A percentile compares a stretch with the other conserved stretches of the same genome.
Conservation (phyloP, 1,140 invertebrate species). For the Pseudomyrmex dendroicus region DNA sequence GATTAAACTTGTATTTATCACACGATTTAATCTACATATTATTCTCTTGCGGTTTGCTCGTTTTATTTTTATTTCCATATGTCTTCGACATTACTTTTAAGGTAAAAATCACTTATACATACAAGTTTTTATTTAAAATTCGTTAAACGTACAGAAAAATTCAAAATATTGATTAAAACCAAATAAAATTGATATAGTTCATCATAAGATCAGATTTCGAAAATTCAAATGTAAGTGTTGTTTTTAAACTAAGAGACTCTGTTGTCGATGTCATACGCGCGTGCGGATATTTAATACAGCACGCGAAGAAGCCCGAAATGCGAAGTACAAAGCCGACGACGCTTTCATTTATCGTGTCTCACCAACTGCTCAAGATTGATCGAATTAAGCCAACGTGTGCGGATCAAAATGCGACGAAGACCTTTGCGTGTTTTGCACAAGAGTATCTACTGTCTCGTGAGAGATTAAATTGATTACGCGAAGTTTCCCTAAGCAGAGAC, state of each 20-base stretch:
- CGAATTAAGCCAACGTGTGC: constrained; percentile 28
- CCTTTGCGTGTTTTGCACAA: constrained; percentile 6
- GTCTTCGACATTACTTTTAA: neutral
- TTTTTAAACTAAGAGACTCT: constrained; percentile 30
- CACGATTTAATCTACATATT: constrained; percentile 23
- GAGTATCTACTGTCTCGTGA: constrained; percentile 15
- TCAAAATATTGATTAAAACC: too few species aligned
- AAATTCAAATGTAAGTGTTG: constrained; percentile 1
- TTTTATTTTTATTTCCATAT: constrained; percentile 1
- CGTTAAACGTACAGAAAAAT: neutral
- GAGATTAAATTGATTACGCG: constrained; percentile 37
- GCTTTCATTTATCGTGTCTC: constrained; percentile 45
- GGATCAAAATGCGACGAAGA: constrained; percentile 31
- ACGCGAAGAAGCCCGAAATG: constrained; percentile 4
- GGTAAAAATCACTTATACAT: neutral
- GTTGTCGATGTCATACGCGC: constrained; percentile 20
- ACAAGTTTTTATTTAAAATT: neutral
- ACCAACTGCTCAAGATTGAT: constrained; percentile 44
- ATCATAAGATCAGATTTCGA: too few species aligned
- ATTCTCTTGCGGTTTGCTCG: neutral
- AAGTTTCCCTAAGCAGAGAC: neutral
- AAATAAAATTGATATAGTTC: too few species aligned
- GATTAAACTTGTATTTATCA: constrained; percentile 34
- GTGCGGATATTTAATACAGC: constrained; percentile 32
- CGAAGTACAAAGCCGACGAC: constrained; percentile 31